Evolutionary conservation across 2,113 vertebrate species (phyloP).

Genomic region (Egretta garzetta): DNA sequence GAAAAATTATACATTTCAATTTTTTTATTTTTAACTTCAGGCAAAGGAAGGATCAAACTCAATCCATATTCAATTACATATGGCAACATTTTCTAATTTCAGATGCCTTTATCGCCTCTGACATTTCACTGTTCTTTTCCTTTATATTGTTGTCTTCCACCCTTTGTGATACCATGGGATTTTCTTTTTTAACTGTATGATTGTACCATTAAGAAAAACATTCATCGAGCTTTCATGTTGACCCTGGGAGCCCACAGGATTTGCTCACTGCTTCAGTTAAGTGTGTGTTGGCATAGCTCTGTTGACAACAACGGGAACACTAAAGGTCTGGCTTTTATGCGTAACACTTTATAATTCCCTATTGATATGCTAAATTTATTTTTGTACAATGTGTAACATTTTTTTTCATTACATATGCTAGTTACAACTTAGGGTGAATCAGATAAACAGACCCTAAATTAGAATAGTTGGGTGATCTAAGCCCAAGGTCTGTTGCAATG

Average conservation of each 20-base stretch:
- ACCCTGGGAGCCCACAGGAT: background rate
- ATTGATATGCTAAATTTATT: background rate
- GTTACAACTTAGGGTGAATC: background rate
- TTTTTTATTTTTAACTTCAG: slow-evolving; percentile 12
- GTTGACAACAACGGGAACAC: background rate
- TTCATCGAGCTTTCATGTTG: background rate
- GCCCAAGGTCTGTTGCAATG: background rate
- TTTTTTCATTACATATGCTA: background rate
- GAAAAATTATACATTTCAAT: background rate
- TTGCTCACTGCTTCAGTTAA: background rate
- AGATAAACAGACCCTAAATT: background rate
- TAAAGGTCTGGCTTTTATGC: background rate
- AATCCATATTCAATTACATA: background rate
- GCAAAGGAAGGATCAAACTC: slow-evolving; percentile 1
- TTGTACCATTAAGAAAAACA: background rate
- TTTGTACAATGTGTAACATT: background rate
- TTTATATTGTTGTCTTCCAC: background rate
- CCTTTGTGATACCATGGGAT: background rate
- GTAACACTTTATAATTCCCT: background rate
- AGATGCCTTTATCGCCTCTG: background rate
- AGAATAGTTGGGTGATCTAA: background rate
- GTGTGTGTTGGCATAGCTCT: background rate
- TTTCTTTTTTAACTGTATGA: background rate
- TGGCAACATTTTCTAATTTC: background rate
- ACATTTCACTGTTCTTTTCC: background rate